Evolutionary conservation across 2,113 vertebrate species (phyloP).

Genomic region (Acinonyx jubatus): DNA sequence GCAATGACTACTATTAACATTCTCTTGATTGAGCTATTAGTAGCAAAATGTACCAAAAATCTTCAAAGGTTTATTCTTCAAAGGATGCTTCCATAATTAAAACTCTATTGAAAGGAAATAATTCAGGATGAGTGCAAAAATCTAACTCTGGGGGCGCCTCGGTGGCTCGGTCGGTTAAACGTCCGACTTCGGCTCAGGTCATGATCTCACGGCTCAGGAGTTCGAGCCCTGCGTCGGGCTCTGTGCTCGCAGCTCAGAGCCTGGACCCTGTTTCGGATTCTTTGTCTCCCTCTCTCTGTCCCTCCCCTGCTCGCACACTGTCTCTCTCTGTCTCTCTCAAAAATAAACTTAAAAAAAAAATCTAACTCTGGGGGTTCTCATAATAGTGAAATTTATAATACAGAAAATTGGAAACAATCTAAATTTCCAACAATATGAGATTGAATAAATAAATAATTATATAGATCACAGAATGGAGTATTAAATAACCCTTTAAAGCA

Average conservation of each 20-base stretch:
- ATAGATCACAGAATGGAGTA: background rate
- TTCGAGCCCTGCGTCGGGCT: no score
- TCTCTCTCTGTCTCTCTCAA: no score
- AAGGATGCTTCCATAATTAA: background rate
- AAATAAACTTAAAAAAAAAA: background rate
- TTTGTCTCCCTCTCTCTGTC: no score
- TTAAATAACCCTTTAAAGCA: background rate
- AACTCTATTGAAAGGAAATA: background rate
- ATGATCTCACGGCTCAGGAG: no score
- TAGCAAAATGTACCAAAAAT: background rate
- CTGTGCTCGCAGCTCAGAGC: no score
- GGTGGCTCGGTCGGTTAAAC: no score
- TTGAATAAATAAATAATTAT: background rate
- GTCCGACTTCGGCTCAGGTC: no score
- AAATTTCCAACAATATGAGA: background rate
- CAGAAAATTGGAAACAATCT: background rate
- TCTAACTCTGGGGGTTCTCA: background rate
- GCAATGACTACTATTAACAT: background rate
- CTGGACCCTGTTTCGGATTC: no score
- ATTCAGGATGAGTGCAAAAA: background rate
- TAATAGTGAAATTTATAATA: background rate
- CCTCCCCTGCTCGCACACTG: no score
- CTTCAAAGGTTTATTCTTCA: background rate
- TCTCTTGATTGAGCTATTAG: background rate
- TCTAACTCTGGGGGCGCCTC: background rate